Conservation (phyloP, 2,113 vertebrate genomes). For the Odocoileus virginianus region DNA sequence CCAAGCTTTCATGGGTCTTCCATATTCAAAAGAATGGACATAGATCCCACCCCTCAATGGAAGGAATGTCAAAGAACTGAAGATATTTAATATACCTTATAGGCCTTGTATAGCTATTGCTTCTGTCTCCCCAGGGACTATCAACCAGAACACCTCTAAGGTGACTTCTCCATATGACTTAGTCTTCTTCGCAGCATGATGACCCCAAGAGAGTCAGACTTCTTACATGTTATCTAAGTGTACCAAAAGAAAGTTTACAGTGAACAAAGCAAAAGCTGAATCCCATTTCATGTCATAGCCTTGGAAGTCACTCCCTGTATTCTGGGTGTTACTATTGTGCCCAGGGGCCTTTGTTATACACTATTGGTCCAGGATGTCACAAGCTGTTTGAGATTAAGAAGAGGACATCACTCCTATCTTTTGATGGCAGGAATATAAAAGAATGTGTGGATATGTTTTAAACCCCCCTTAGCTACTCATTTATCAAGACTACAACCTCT, state of each 20-base stretch:
- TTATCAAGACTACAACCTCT: not conserved
- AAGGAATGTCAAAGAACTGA: not conserved
- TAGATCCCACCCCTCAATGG: not conserved
- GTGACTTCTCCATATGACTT: not conserved
- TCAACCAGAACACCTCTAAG: not conserved
- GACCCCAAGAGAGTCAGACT: not conserved
- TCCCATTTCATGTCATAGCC: not conserved
- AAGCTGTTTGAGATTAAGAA: not conserved
- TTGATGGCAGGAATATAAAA: not conserved
- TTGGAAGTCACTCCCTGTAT: not conserved
- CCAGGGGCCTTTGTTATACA: not conserved
- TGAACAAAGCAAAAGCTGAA: not conserved
- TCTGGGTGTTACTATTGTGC: not conserved
- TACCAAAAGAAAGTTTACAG: not conserved
- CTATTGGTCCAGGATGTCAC: not conserved
- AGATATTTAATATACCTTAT: not conserved
- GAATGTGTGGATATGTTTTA: not conserved
- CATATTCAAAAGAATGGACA: not conserved
- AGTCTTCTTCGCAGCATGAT: not conserved
- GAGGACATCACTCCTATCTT: not conserved
- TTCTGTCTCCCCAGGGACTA: not conserved
- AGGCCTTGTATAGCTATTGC: not conserved
- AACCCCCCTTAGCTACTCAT: not conserved
- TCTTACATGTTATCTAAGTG: not conserved
- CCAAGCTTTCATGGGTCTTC: not conserved